These are phyloP conservation scores for Meles meles DNA, from an alignment of 2,113 vertebrate genomes.

Conservation along the genomic window DNA sequence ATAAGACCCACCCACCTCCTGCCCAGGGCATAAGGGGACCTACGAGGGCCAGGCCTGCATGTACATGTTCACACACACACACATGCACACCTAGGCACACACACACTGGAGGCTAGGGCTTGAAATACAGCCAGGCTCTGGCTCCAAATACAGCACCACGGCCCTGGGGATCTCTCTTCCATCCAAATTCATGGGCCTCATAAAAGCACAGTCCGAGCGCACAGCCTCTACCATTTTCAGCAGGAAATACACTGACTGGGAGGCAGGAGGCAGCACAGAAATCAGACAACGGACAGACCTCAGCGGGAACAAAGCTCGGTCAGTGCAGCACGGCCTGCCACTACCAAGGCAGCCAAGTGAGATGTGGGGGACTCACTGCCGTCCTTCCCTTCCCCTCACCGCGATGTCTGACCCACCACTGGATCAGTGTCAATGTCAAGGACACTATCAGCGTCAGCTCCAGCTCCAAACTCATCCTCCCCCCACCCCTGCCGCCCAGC, in stretches of 20 bases:
- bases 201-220: neutral
- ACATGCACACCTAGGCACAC: accelerated
- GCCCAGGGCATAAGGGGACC: neutral
- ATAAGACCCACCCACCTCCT: no score
- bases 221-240: neutral
- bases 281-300: neutral
- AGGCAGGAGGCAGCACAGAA: neutral
- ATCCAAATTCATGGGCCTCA: slow-evolving; percentile 3
- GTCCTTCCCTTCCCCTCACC: neutral
- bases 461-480: neutral
- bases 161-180: neutral
- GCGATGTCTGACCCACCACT: neutral
- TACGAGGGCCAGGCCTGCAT: neutral
- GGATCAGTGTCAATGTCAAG: no score
- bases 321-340: accelerated
- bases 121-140: neutral
- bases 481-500: accelerated
- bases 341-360: neutral
- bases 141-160: neutral
- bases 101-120: neutral
- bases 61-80: neutral
- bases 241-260: neutral
- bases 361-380: neutral
- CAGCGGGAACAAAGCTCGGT: accelerated
- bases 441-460: no score